Conservation (phyloP, 2,888 invertebrate species). For the Euplexia lucipara region DNA sequence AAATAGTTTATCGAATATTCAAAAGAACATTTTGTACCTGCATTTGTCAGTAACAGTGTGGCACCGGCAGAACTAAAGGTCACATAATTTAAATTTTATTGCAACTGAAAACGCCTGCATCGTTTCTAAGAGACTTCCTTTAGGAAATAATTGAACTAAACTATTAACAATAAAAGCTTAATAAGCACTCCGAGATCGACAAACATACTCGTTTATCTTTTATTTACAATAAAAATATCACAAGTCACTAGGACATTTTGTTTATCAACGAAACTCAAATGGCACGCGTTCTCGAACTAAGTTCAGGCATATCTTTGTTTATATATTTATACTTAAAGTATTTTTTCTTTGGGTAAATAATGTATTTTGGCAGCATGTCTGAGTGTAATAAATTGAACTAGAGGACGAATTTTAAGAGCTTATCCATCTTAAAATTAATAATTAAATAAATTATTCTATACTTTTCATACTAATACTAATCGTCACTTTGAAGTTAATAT, state of each 20-base stretch:
- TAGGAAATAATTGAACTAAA: slow-evolving; percentile 25
- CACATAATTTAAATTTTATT: neutral
- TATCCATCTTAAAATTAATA: neutral
- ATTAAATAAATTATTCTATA: slow-evolving; percentile 1
- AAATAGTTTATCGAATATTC: slow-evolving; percentile 2
- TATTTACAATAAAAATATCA: slow-evolving; percentile 63
- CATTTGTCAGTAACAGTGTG: slow-evolving; percentile 6
- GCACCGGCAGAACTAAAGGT: neutral
- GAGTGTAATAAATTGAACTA: slow-evolving; percentile 9
- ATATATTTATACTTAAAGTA: slow-evolving; percentile 14
- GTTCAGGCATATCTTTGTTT: slow-evolving; percentile 19
- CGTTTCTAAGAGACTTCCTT: neutral
- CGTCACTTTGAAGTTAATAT: slow-evolving; percentile 6
- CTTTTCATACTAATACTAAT: slow-evolving; percentile 1
- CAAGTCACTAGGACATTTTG: slow-evolving; percentile 53
- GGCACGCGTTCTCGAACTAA: slow-evolving; percentile 34
- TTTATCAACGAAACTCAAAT: slow-evolving; percentile 32
- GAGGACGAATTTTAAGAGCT: slow-evolving; percentile 32
- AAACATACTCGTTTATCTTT: slow-evolving; percentile 32
- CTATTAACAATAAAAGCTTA: slow-evolving; percentile 34
- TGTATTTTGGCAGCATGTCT: slow-evolving; percentile 29
- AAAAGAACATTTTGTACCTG: slow-evolving; percentile 21
- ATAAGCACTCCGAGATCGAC: slow-evolving; percentile 47
- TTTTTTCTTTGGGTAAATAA: slow-evolving; percentile 32
- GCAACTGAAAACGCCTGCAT: neutral